phyloP scores from a whole-genome alignment of 2,888 invertebrate genomes.

The Abrostola triplasia region DNA sequence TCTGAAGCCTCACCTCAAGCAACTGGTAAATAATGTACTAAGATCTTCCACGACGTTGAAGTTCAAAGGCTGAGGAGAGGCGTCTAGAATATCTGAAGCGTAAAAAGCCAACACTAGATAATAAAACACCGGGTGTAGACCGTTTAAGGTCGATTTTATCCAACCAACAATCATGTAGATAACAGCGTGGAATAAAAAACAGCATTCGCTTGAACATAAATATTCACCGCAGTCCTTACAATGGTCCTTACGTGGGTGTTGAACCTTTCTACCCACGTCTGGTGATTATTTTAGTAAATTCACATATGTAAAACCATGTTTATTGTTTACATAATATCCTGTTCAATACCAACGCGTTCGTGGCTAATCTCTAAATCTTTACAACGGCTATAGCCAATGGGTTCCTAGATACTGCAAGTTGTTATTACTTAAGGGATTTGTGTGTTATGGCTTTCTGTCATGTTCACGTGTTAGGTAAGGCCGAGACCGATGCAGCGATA shows the following conservation, averaged over 20 bases:
- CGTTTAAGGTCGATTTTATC: constrained; percentile 47
- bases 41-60: constrained; percentile 60
- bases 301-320: constrained; percentile 49
- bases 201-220: constrained; percentile 47
- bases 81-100: constrained; percentile 69
- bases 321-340: constrained; percentile 52
- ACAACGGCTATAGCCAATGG: constrained; percentile 36
- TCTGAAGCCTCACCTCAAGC: constrained; percentile 27
- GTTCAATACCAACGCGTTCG: constrained; percentile 36
- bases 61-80: constrained; percentile 65
- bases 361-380: constrained; percentile 41
- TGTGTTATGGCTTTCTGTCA: constrained; percentile 55
- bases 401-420: constrained; percentile 39
- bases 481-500: constrained; percentile 71
- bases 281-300: constrained; percentile 55
- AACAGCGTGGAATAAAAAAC: constrained; percentile 44
- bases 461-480: constrained; percentile 60
- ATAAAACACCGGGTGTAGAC: constrained; percentile 52
- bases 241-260: constrained; percentile 55
- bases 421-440: constrained; percentile 45
- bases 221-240: constrained; percentile 52
- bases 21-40: constrained; percentile 60
- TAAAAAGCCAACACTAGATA: constrained; percentile 64
- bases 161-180: constrained; percentile 47
- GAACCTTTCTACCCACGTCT: constrained; percentile 51